Base-by-base conservation (phyloP, 2,113 vertebrate genomes). In the Hipposideros armiger region DNA sequence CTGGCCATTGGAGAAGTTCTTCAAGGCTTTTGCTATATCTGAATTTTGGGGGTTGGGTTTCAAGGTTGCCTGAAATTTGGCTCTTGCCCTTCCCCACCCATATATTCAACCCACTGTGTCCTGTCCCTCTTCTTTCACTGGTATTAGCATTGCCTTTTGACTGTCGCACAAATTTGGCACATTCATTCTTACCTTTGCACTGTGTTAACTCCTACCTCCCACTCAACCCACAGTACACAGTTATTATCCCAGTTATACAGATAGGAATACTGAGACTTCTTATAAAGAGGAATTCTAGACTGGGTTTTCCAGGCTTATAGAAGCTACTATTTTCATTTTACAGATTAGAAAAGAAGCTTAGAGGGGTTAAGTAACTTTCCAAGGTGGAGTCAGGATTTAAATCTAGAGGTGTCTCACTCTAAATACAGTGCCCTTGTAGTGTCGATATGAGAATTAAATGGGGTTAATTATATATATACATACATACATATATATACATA, bases 371-470 rank as follows among this genome's bases (percentile, higher is more conserved):
- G 32, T 69, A 69, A 82, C 72, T 93, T 94, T 72, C 32, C 64
- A 91, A 84, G 67, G 20, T 56, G 17, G 76, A 52, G 40, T 82
- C 20, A 80, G 52, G 40, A 76, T 93, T 84, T 91, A 36, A 91
- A n/a, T 56, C 30, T 76, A 73, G n/a, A 26, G n/a, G 47, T 92
- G 40, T 73, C 26, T 78, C 40, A 10, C 11, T 60, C 32, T 94
- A 78, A 78, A 95, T 94, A 4, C 19, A 95, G 19, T 72, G 42
- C 7, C 78, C 4, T 52, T 58, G 28, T 6, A 50, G 3, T 87
- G 42, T 62, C 91, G 42, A 60, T 64, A 16, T 32, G 56, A 96
- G 36, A 64, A 91, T 67, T 85, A 93, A 93, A 70, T 91, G 17
- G 83, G 60, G 32, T 45, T 36, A 36, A 36, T 36, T 36, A 36